Evolutionary conservation across 2,888 invertebrate genomes (phyloP).

Genomic region (Exocentrus adspersus): DNA sequence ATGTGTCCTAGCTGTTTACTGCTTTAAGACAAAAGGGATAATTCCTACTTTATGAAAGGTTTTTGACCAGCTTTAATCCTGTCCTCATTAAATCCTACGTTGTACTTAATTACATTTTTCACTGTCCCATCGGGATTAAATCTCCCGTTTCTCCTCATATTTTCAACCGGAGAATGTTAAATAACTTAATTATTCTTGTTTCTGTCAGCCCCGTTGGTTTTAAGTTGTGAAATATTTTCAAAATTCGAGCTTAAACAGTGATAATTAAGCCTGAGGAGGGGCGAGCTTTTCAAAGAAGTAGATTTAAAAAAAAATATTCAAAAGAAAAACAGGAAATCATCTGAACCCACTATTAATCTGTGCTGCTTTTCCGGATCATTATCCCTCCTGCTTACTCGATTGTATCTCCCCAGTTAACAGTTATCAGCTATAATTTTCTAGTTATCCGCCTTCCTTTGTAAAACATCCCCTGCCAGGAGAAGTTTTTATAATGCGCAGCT

Average conservation of each 20-base stretch:
- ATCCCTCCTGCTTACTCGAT: not conserved
- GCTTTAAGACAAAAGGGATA: constrained; percentile 14
- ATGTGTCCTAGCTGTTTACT: not conserved
- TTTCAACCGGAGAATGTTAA: constrained; percentile 8
- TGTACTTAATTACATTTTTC: constrained; percentile 26
- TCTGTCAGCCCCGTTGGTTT: not conserved
- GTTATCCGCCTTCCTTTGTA: not conserved
- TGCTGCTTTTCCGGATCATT: not conserved
- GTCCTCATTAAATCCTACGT: constrained; percentile 18
- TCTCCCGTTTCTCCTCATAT: constrained; percentile 2
- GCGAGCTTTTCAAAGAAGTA: not conserved
- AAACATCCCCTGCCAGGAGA: not conserved
- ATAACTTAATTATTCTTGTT: constrained; percentile 8
- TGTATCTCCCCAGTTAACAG: constrained; percentile 3
- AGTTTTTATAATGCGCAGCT: constrained; percentile 5
- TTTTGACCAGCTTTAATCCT: constrained; percentile 29
- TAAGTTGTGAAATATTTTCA: not conserved
- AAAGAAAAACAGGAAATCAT: not conserved
- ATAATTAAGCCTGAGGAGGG: too few species aligned
- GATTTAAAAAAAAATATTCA: not conserved
- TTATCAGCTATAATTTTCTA: constrained; percentile 1
- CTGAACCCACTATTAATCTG: not conserved
- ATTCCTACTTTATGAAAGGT: constrained; percentile 28
- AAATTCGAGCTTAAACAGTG: too few species aligned
- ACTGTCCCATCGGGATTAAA: constrained; percentile 14